These are phyloP conservation scores for Oreochromis tanganicae DNA, from an alignment of 2,113 vertebrate species.

Conservation along the genomic window DNA sequence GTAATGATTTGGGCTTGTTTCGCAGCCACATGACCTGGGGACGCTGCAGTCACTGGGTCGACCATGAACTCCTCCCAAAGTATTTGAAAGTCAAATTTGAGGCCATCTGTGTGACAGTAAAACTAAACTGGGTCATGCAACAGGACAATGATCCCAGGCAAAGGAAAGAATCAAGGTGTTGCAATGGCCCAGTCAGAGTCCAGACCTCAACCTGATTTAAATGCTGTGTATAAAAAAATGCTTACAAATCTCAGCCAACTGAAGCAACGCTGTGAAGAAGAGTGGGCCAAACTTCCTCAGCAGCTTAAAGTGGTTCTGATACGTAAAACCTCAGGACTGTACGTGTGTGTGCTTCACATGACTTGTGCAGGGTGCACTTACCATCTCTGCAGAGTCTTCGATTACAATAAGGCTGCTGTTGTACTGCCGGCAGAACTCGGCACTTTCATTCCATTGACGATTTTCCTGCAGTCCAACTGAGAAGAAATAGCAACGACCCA, in stretches of 20 bases:
- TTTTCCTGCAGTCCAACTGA: neutral
- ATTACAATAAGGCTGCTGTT: constrained; percentile 41
- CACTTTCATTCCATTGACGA: neutral
- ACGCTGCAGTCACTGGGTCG: neutral
- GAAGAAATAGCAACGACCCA: constrained; percentile 33
- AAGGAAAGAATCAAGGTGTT: neutral
- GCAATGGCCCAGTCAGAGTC: neutral
- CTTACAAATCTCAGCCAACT: accelerated
- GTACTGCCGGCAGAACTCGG: neutral
- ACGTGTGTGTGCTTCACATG: neutral
- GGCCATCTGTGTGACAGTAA: neutral
- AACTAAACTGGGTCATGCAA: neutral
- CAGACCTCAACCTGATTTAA: neutral
- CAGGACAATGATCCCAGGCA: accelerated
- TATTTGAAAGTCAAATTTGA: neutral
- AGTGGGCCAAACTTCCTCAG: neutral
- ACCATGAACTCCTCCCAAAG: accelerated
- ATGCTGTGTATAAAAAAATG: neutral
- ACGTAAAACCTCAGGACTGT: neutral
- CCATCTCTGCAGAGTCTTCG: constrained; percentile 41
- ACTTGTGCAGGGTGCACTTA: neutral
- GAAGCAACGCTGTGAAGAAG: neutral
- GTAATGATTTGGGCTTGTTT: neutral
- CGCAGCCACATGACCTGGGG: neutral
- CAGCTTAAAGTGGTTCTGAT: accelerated